Evolutionary conservation across 2,888 invertebrate genomes (phyloP), one percentile per base, ranked within the genome.

Genomic region (Stictocephala bisonia): DNA sequence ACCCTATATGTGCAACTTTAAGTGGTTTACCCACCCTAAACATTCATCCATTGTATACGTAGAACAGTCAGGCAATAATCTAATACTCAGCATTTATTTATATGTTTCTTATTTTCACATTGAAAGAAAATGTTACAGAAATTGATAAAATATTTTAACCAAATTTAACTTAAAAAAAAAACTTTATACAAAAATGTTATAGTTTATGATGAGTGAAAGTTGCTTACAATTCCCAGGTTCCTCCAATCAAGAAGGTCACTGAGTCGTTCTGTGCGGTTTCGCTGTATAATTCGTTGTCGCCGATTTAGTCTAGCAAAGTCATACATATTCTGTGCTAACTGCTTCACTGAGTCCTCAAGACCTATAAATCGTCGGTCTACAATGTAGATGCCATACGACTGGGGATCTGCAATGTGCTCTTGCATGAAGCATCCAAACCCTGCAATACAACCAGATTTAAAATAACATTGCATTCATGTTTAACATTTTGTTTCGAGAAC

Each of bases 391-490:
- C 99, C 99, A 83, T 99, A 99, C 1, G 96, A 96, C 90, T 94
- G 93, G 0, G 99, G 99, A 84, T 99, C 99, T 0, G 96, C 93
- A 73, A 99, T 94, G 83, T 99, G 97, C 79, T 99, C 97, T 80
- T 96, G 91, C 96, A 99, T 98, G 85, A 99, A 99, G 83, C 98
- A 98, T 1, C 99, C 99, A 84, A 99, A 99, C 44, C 96, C 94
- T 90, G 82, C 13, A 77, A 79, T 74, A 67, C 53, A 18, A 68
- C n/a, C n/a, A n/a, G n/a, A n/a, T n/a, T n/a, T n/a, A n/a, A n/a
- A n/a, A n/a, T 26, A 67, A 31, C 53, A 27, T 29, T 35, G 3
- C 48, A 70, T 6, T 35, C 18, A 31, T 31, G 35, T 72, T 22
- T 13, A 11, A 22, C 13, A 1, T 44, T 40, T 1, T 27, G 18